These are phyloP conservation scores for Poeciliopsis paucimaculata DNA, from an alignment of 2,797 vertebrate species.

Conservation along the genomic window DNA sequence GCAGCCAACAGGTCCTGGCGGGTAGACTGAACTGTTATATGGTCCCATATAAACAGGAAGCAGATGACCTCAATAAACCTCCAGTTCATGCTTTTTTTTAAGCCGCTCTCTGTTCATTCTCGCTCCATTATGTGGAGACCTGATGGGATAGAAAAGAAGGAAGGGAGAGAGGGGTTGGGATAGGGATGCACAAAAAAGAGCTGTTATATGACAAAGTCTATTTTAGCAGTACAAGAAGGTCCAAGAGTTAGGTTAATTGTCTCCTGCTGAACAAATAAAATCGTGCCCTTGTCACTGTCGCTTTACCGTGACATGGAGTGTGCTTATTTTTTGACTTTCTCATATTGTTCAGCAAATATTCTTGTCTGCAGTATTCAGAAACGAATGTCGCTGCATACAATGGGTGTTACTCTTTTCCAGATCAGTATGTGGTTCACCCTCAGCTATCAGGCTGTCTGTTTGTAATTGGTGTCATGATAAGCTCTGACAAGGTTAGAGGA, in stretches of 20 bases:
- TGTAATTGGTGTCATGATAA: conserved; percentile 79
- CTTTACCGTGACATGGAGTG: conserved; percentile 57
- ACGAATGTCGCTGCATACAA: conserved; percentile 37
- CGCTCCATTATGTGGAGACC: conserved; percentile 99
- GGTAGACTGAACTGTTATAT: conserved; percentile 97
- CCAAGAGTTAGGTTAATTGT: conserved; percentile 66
- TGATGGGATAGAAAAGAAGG: conserved; percentile 66
- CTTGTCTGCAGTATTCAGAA: conserved; percentile 31
- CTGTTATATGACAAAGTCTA: conserved; percentile 65
- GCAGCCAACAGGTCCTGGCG: conserved; percentile 92
- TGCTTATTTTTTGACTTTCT: conserved; percentile 53
- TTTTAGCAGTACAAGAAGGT: conserved; percentile 60
- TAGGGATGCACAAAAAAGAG: conserved; percentile 48
- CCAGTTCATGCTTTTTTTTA: conserved; percentile 99
- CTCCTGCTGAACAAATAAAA: conserved; percentile 64
- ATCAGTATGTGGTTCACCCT: conserved; percentile 58
- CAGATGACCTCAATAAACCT: conserved; percentile 99
- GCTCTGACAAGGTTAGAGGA: conserved; percentile 77
- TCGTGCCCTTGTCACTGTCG: conserved; percentile 61
- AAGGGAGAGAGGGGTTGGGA: conserved; percentile 31
- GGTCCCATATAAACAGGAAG: conserved; percentile 99
- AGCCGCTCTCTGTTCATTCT: conserved; percentile 99
- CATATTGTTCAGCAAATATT: conserved; percentile 30
- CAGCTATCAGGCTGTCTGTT: conserved; percentile 53
- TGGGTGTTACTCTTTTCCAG: conserved; percentile 64